Evolutionary conservation across 2,113 vertebrate species (phyloP), one percentile per base, ranked within the genome.

Genomic region (Stomatorhinus ivindoensis): DNA sequence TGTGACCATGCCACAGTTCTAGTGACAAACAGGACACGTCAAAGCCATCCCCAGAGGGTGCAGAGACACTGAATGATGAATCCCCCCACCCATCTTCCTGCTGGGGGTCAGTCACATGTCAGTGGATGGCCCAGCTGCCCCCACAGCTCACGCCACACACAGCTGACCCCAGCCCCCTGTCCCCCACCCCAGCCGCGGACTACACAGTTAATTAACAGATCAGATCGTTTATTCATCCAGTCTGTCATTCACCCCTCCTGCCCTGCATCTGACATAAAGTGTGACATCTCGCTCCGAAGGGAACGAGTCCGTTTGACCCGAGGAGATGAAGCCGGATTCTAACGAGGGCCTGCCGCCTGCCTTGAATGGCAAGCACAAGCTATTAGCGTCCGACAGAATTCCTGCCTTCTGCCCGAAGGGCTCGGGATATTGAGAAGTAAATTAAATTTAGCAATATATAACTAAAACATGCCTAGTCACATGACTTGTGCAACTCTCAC

Each of bases 161-260:
- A 93, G 92, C 93, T 92, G 92, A 90, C 88, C 90, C 4, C 87
- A 35, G 17, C 39, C 53, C 51, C 35, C 31, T 17, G 13, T 55
- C 19, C 42, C 48, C 48, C 39, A 86, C 35, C 31, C 73, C 27
- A 27, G 61, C 61, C 61, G 3, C 61, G 1, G n/a, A 69, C 61
- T 84, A 82, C 73, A 88, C 21, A 44, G 65, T 31, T 61, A 89
- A 92, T 92, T 90, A 91, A 87, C 83, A 92, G 88, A 91, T 89
- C 69, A 88, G 85, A 87, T 86, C 89, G 48, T 92, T 91, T 91
- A 90, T 92, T 89, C 87, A 91, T 89, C 89, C 55, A 35, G 88
- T 82, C 90, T 87, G 89, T 90, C 73, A 91, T 87, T 86, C 84
- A 17, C 58, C 53, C 80, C 46, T 47, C 44, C 86, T 88, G 90